These are phyloP conservation scores for Crypturellus undulatus DNA, from an alignment of 2,113 vertebrate genomes.

Conservation along the genomic window DNA sequence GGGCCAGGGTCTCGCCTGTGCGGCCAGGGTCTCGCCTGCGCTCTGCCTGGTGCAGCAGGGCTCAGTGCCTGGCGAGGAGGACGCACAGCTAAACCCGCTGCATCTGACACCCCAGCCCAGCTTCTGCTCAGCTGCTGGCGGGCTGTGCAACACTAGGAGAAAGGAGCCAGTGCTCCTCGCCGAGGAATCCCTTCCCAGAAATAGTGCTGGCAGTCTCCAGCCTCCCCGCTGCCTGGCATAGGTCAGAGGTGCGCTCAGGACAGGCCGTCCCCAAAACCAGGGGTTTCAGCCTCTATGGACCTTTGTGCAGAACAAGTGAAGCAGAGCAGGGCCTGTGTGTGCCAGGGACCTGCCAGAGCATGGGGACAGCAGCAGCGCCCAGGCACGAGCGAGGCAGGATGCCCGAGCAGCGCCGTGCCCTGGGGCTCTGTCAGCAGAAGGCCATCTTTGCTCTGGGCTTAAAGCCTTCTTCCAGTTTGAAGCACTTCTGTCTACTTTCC, in stretches of 20 bases:
- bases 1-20: neutral
- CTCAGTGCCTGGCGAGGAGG: neutral
- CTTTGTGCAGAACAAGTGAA: neutral
- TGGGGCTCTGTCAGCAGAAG: no score
- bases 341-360: accelerated
- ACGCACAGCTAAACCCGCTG: neutral
- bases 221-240: neutral
- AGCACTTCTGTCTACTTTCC: neutral
- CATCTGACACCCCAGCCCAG: neutral
- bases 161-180: neutral
- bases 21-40: neutral
- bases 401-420: no score
- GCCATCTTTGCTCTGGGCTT: neutral
- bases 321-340: accelerated
- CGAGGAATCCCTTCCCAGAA: neutral
- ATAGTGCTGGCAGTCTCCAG: slow-evolving; percentile 28
- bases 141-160: neutral
- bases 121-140: neutral
- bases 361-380: neutral
- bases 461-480: neutral
- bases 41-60: neutral
- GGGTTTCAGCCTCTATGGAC: neutral
- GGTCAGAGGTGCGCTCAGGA: slow-evolving; percentile 64
- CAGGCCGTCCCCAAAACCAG: neutral
- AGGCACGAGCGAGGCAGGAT: no score